Evolutionary conservation across 2,113 vertebrate genomes (phyloP), one percentile per base, ranked within the genome.

Genomic region (Channa maculata): DNA sequence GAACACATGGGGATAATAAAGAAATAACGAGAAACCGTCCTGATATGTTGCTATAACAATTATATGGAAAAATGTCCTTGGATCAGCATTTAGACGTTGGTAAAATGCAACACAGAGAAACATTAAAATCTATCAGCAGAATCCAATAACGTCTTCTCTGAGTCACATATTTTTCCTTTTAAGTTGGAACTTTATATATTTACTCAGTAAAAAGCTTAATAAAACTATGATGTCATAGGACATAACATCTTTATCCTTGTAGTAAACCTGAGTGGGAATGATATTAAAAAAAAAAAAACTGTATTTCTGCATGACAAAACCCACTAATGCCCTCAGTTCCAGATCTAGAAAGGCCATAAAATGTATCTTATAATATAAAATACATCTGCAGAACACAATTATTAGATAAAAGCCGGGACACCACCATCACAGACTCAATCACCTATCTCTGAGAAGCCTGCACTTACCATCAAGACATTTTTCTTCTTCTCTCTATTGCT

Each of bases 161-260:
- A 36, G 74, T 75, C 10, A 1, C 46, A 38, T 48, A 55, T 65
- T 69, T 70, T 57, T 8, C 1, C 34, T 49, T 69, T 33, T 43
- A 13, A 77, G 43, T 51, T 11, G 24, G 53, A 64, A 11, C 38
- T 24, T 24, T 24, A 24, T 24, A 24, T 24, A 24, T 24, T 24
- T 46, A 53, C 36, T 43, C 46, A 52, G 77, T 6, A n/a, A 24
- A 77, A 8, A 69, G 55, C 68, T 65, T 36, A 44, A 52, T 79
- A 59, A 74, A 64, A 68, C 51, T 65, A 45, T 72, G 49, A 61
- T 43, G 54, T 52, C 15, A 45, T 44, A 37, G 24, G 24, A 24
- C 24, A 24, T 24, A 24, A 24, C 24, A 24, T 24, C 24, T 67
- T 71, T 51, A 46, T 71, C 33, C 54, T 52, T 38, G 15, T 24